Conservation (phyloP, 2,113 vertebrate species). For the Machaerirhynchus nigripectus region DNA sequence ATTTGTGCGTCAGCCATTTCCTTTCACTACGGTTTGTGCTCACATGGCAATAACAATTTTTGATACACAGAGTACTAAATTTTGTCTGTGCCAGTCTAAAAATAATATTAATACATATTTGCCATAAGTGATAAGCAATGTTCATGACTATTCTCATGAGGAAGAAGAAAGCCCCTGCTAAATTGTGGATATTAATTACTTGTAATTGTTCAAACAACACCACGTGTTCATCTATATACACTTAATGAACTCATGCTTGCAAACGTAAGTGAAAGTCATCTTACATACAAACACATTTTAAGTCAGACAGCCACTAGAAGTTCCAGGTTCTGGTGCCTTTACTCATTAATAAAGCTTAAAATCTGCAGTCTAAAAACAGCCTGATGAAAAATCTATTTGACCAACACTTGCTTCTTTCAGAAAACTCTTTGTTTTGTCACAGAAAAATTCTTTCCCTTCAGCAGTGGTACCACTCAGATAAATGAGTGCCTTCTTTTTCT, state of each 20-base stretch:
- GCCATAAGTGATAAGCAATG: not conserved
- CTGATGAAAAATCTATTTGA: not conserved
- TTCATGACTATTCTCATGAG: not conserved
- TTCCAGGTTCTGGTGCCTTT: not conserved
- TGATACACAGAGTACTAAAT: not conserved
- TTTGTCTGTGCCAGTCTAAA: not conserved
- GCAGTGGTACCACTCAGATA: not conserved
- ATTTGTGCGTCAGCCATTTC: not conserved
- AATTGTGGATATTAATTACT: not conserved
- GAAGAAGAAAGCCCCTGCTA: not conserved
- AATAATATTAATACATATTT: not conserved
- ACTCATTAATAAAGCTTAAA: not conserved
- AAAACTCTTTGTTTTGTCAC: not conserved
- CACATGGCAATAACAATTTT: not conserved
- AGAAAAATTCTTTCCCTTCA: not conserved
- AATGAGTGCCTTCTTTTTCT: not conserved
- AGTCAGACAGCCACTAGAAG: not conserved
- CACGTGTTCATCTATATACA: not conserved
- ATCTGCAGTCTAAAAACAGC: not conserved
- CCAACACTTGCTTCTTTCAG: not conserved
- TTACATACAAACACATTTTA: not conserved
- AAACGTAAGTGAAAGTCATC: not conserved
- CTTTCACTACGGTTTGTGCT: not conserved
- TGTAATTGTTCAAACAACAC: not conserved
- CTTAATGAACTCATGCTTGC: not conserved